Conservation (phyloP, 2,797 vertebrate species). For the Takifugu ocellatus region DNA sequence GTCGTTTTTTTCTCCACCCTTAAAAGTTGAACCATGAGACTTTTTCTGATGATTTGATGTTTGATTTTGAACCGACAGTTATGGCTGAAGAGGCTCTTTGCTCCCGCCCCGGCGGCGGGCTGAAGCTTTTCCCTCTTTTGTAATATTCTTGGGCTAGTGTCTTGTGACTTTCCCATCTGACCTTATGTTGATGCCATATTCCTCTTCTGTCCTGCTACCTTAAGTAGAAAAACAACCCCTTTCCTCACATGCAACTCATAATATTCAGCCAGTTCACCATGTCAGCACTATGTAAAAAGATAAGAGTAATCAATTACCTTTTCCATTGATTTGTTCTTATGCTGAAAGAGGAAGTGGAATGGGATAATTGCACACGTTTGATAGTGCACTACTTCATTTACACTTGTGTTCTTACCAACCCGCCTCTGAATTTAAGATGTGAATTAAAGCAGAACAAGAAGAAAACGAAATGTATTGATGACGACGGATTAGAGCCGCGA, state of each 20-base stretch:
- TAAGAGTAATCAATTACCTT: no score
- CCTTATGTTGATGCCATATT: no score
- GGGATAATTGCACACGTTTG: not conserved
- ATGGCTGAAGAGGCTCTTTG: no score
- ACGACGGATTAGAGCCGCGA: slow-evolving; percentile 16
- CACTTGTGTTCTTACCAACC: not conserved
- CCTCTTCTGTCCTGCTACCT: not conserved
- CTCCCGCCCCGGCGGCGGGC: no score
- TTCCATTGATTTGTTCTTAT: no score
- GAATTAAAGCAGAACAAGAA: not conserved
- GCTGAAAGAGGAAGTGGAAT: not conserved
- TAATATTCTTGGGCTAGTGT: no score
- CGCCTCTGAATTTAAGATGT: not conserved
- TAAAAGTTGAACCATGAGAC: no score
- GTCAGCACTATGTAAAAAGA: slow-evolving; percentile 33
- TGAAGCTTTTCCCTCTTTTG: no score
- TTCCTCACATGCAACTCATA: slow-evolving; percentile 4
- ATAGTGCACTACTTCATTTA: not conserved
- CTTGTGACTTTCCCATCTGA: no score
- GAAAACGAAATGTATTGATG: slow-evolving; percentile 10
- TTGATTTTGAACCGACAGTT: no score
- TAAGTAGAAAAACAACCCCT: not conserved
- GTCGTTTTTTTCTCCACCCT: no score
- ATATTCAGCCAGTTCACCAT: slow-evolving; percentile 38
- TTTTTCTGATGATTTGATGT: no score